These are phyloP conservation scores for Oenanthe oenanthe DNA, from an alignment of 2,113 vertebrate genomes.

Conservation along the genomic window DNA sequence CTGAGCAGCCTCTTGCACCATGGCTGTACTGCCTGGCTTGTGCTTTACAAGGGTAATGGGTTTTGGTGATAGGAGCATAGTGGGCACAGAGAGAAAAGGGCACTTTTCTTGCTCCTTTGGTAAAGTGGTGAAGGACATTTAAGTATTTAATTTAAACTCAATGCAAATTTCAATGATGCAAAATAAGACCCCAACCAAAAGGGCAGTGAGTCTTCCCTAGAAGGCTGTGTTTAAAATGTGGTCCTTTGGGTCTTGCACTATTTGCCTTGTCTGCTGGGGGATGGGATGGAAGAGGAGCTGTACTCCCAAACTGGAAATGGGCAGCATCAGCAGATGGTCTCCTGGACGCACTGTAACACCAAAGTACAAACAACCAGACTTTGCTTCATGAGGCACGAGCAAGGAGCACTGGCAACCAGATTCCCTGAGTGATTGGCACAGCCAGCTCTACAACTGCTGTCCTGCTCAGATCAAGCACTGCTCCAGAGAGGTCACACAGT, in stretches of 20 bases:
- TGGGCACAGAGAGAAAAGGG: not conserved
- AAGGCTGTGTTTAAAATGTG: not conserved
- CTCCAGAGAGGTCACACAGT: accelerated
- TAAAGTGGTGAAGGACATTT: not conserved
- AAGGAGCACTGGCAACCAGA: not conserved
- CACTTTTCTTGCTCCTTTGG: not conserved
- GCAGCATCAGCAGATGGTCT: not conserved
- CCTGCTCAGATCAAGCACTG: not conserved
- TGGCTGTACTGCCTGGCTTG: not conserved
- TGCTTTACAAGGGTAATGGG: not conserved
- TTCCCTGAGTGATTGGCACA: not conserved
- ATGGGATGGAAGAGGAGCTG: not conserved
- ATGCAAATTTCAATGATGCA: not conserved
- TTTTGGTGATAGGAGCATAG: not conserved
- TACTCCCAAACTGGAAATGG: not conserved
- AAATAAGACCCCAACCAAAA: not conserved
- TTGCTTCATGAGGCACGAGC: not conserved
- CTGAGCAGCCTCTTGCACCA: not conserved
- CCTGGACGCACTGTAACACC: not conserved
- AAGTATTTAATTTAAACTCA: not conserved
- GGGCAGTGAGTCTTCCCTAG: not conserved
- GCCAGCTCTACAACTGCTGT: not conserved
- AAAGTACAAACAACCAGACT: not conserved
- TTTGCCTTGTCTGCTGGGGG: not conserved
- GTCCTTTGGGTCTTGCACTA: accelerated